These are phyloP conservation scores for Coelinius sp. DNA, from an alignment of 2,888 invertebrate genomes.

Conservation along the genomic window DNA sequence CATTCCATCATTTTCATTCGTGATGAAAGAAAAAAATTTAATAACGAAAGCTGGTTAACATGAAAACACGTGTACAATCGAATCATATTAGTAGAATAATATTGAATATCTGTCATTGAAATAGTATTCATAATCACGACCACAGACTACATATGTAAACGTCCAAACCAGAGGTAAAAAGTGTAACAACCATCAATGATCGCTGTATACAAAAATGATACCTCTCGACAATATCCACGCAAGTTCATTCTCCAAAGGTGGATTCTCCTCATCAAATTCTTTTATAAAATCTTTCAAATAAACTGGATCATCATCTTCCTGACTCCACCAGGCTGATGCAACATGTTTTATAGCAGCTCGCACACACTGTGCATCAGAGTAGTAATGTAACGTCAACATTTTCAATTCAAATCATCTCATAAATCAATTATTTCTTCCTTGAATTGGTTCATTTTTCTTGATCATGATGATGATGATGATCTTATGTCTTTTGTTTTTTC, in stretches of 20 bases:
- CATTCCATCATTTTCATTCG: not conserved
- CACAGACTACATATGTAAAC: too few species aligned
- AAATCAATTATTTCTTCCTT: not conserved
- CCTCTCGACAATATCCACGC: constrained; percentile 81
- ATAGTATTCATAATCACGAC: too few species aligned
- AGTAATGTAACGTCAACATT: constrained; percentile 88
- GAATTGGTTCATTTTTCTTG: too few species aligned
- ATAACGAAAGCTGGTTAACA: not conserved
- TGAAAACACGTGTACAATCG: not conserved
- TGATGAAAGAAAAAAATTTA: not conserved
- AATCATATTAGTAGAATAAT: too few species aligned
- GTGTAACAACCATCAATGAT: too few species aligned
- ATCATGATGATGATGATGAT: too few species aligned
- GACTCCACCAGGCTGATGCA: constrained; percentile 74
- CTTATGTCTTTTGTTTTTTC: too few species aligned
- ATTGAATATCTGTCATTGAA: not conserved
- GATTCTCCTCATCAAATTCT: constrained; percentile 86
- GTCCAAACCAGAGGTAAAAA: too few species aligned
- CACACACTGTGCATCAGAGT: constrained; percentile 77
- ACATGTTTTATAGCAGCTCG: constrained; percentile 57
- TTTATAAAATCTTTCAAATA: constrained; percentile 89
- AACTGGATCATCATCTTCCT: constrained; percentile 75
- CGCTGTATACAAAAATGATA: constrained; percentile 61
- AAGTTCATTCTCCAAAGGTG: constrained; percentile 83
- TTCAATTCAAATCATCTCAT: constrained; percentile 49